These are phyloP conservation scores for Urocolius indicus DNA, from an alignment of 2,113 vertebrate species.

Conservation along the genomic window DNA sequence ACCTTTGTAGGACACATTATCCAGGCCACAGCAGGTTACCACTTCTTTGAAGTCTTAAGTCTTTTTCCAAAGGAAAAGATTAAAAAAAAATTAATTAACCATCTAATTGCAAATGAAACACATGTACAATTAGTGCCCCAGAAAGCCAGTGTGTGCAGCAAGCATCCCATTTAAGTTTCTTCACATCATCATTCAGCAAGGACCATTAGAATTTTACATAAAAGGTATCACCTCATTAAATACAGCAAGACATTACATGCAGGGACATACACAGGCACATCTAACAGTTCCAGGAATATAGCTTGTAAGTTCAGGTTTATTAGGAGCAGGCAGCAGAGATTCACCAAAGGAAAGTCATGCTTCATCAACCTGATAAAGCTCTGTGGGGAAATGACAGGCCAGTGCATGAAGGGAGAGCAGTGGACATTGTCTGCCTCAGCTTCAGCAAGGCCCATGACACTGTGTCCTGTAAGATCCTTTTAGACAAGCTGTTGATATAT, in stretches of 20 bases:
- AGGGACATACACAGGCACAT: neutral
- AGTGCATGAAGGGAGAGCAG: neutral
- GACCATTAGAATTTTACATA: neutral
- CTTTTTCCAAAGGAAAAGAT: neutral
- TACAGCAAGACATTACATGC: neutral
- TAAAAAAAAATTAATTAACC: neutral
- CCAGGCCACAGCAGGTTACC: neutral
- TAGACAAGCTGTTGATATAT: neutral
- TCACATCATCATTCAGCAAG: neutral
- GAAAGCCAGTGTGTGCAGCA: neutral
- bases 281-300: neutral
- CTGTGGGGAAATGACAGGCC: neutral
- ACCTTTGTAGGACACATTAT: neutral
- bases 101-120: neutral
- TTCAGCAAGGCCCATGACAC: neutral
- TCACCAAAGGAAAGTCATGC: neutral
- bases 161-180: neutral
- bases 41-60: neutral
- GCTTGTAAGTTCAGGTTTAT: neutral
- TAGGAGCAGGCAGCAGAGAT: neutral
- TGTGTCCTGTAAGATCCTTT: neutral
- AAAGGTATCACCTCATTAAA: neutral
- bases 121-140: neutral
- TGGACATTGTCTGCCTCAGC: neutral
- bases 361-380: too few species aligned